A percentile compares a stretch with the other conserved stretches of the same genome.
Conservation (phyloP, 2,113 vertebrate species). For the Capreolus pygargus region DNA sequence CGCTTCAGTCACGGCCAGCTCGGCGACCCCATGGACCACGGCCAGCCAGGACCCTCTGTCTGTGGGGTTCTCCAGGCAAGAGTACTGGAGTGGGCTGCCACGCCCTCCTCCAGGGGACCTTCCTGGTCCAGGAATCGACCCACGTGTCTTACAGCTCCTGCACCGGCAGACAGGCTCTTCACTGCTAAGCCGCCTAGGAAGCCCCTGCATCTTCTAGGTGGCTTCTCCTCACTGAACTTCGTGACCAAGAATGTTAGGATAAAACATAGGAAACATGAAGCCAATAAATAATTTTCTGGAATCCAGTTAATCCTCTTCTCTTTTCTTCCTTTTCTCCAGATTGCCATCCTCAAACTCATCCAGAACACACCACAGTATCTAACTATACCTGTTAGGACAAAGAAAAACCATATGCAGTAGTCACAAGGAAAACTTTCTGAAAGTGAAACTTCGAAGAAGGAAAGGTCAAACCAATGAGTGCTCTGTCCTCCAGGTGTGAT, state of each 20-base stretch:
- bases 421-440: background rate
- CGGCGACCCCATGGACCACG: rapidly evolving
- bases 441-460: background rate
- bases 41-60: background rate
- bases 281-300: background rate
- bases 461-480: background rate
- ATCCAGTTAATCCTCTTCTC: background rate
- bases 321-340: background rate
- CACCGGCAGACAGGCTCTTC: background rate
- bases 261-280: background rate
- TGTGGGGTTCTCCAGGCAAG: background rate
- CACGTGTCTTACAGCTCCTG: background rate
- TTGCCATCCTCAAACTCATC: background rate
- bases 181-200: background rate
- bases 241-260: background rate
- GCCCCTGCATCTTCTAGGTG: background rate
- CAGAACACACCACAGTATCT: background rate
- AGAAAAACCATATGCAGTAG: background rate
- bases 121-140: background rate
- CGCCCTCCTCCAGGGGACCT: background rate
- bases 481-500: background rate
- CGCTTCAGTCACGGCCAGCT: background rate
- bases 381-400: background rate
- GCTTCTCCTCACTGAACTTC: background rate
- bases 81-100: background rate